Conservation (phyloP, 2,113 vertebrate species). For the Mesoclemmys tuberculata region DNA sequence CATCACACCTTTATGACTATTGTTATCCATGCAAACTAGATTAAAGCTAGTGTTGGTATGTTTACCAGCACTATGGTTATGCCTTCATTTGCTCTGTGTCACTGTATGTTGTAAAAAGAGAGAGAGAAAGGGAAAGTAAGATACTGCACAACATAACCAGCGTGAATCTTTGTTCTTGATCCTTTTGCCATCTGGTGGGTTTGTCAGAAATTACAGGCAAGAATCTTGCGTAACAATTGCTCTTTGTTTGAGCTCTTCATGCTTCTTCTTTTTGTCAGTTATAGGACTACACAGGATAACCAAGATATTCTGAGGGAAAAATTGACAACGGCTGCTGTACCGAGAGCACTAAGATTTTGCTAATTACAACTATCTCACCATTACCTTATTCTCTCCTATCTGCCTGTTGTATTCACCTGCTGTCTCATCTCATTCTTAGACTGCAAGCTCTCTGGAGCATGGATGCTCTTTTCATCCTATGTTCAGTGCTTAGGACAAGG, state of each 20-base stretch:
- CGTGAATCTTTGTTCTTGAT: not conserved
- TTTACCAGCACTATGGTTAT: no score
- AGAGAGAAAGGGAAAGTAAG: not conserved
- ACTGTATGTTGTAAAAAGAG: not conserved
- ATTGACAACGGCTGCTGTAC: not conserved
- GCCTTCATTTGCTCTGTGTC: no score
- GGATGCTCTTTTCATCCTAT: not conserved
- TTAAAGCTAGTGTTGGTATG: no score
- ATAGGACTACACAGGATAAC: not conserved
- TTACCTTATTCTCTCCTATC: not conserved
- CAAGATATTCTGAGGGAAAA: not conserved
- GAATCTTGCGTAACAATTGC: not conserved
- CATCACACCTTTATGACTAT: no score
- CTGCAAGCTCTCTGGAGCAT: not conserved
- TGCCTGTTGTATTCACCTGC: not conserved
- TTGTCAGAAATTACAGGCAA: not conserved
- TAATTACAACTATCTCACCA: not conserved
- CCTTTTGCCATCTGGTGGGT: not conserved
- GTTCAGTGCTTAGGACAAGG: not conserved
- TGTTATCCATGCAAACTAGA: no score
- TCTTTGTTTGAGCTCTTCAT: not conserved
- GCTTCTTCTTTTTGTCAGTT: not conserved
- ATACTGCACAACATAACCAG: fast-evolving
- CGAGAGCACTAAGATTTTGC: not conserved
- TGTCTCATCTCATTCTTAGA: not conserved